phyloP scores from a whole-genome alignment of 2,888 invertebrate genomes.

The Apotomis turbidana region DNA sequence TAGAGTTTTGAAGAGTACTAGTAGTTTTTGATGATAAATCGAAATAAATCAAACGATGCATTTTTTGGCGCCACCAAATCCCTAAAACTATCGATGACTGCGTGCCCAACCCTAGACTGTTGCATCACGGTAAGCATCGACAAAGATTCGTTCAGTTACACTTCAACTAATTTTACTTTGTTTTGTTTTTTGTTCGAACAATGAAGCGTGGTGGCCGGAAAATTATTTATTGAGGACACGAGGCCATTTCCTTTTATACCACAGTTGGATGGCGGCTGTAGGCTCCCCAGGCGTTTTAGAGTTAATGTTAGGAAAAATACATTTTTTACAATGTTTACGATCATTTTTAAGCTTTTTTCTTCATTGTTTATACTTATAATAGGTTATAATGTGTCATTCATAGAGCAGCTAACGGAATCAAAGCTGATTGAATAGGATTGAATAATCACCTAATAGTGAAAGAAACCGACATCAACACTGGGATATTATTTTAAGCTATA shows the following conservation, averaged over 20 bases:
- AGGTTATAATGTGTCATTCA: not conserved
- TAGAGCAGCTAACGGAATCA: too few species aligned
- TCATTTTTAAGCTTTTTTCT: not conserved
- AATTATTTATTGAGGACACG: constrained; percentile 63
- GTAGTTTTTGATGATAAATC: too few species aligned
- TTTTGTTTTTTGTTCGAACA: constrained; percentile 67
- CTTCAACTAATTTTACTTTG: constrained; percentile 74
- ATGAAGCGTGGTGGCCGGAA: constrained; percentile 61
- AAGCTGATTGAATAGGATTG: too few species aligned
- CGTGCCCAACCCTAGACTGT: constrained; percentile 49
- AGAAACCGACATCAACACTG: too few species aligned
- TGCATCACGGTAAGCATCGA: constrained; percentile 62
- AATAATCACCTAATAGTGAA: too few species aligned
- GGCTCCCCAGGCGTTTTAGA: not conserved
- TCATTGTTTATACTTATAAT: not conserved
- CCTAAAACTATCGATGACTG: constrained; percentile 40
- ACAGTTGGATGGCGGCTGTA: constrained; percentile 11
- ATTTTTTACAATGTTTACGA: too few species aligned
- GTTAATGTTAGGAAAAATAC: not conserved
- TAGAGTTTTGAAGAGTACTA: too few species aligned
- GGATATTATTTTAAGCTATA: too few species aligned
- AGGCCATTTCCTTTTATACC: constrained; percentile 51
- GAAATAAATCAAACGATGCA: not conserved
- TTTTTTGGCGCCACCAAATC: not conserved
- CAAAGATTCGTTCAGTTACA: constrained; percentile 66